Evolutionary conservation across 1,140 invertebrate species (phyloP).

Genomic region (Drosophila sturtevanti): DNA sequence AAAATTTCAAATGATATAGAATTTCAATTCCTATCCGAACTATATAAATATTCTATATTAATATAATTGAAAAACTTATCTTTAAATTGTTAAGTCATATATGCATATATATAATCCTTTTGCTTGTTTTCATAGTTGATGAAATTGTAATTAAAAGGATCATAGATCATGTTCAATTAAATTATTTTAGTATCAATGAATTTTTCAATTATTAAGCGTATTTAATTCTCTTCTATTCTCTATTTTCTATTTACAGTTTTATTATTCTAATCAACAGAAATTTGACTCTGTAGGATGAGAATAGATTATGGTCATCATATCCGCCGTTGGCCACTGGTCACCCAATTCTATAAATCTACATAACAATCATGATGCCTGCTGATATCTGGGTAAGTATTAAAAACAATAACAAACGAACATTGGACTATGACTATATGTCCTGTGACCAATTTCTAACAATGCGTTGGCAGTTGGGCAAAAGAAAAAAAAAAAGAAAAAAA

Average conservation of each 20-base stretch:
- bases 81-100: too few species aligned
- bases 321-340: conserved; percentile 39
- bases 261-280: neutral
- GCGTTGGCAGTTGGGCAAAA: conserved; percentile 62
- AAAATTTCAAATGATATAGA: neutral
- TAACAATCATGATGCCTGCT: conserved; percentile 72
- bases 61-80: too few species aligned
- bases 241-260: neutral
- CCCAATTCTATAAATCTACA: conserved; percentile 73
- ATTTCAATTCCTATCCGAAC: too few species aligned
- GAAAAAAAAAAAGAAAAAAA: conserved; percentile 32
- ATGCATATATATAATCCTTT: too few species aligned
- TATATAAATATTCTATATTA: too few species aligned
- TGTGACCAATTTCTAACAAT: conserved; percentile 69
- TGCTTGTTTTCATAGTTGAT: too few species aligned
- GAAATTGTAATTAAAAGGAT: too few species aligned
- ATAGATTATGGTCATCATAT: conserved; percentile 44
- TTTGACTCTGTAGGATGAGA: conserved; percentile 22
- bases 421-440: conserved; percentile 44
- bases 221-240: too few species aligned
- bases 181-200: too few species aligned
- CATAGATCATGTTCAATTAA: too few species aligned
- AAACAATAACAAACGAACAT: conserved; percentile 55
- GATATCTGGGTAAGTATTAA: conserved; percentile 54
- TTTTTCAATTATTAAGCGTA: too few species aligned